Conservation (phyloP, 1,140 invertebrate species). For the Fopius arisanus region DNA sequence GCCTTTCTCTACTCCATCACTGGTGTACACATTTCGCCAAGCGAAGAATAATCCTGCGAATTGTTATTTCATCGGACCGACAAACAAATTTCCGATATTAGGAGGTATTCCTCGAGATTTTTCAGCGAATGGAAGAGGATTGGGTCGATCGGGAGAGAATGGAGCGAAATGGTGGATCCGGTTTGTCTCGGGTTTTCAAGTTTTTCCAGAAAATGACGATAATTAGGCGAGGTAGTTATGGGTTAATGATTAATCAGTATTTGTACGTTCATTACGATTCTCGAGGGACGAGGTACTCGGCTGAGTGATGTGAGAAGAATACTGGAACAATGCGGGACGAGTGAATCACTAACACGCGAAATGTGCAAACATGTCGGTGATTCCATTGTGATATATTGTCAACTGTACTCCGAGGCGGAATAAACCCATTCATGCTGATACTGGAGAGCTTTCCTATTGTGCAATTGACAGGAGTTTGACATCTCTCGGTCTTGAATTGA, state of each 20-base stretch:
- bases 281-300: neutral
- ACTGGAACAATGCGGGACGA: neutral
- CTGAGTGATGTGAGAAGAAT: neutral
- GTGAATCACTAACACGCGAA: neutral
- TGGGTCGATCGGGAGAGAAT: neutral
- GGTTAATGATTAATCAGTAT: neutral
- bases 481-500: no score
- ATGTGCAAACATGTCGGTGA: neutral
- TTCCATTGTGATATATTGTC: neutral
- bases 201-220: neutral
- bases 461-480: neutral
- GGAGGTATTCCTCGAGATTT: neutral
- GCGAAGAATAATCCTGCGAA: slow-evolving; percentile 23
- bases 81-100: slow-evolving; percentile 14
- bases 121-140: neutral
- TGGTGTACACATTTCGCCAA: neutral
- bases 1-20: neutral
- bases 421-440: neutral
- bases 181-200: neutral
- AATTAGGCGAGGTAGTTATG: neutral
- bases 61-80: slow-evolving; percentile 26
- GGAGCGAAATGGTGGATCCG: neutral
- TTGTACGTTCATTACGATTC: neutral
- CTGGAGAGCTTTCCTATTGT: neutral
- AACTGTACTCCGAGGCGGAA: neutral